Percentiles rank a stretch among this genome's conserved stretches.
Evolutionary conservation across 2,113 vertebrate genomes (phyloP).

Genomic region (Beaufortia kweichowensis): DNA sequence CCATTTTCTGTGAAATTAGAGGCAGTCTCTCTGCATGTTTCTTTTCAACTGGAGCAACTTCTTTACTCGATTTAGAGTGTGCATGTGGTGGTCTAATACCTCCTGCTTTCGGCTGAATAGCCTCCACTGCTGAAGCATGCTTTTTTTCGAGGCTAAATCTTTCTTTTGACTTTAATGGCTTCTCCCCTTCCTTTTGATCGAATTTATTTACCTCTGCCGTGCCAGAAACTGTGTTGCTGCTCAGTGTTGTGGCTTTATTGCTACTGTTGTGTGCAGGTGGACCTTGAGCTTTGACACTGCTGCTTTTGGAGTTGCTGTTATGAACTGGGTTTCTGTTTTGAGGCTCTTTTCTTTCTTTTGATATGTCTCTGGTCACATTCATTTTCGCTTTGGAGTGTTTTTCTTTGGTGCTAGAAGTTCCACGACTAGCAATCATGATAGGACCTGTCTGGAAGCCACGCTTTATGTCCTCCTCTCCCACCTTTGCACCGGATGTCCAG

Average conservation of each 20-base stretch:
- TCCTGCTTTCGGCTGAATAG: conserved; percentile 65
- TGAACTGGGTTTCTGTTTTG: conserved; percentile 67
- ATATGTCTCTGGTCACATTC: conserved; percentile 66
- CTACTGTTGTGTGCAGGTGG: conserved; percentile 66
- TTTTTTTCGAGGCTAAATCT: conserved; percentile 68
- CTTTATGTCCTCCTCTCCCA: conserved; percentile 69
- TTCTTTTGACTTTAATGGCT: conserved; percentile 72
- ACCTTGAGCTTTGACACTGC: conserved; percentile 54
- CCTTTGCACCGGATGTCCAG: conserved; percentile 64
- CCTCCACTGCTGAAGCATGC: conserved; percentile 68
- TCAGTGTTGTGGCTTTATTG: conserved; percentile 61
- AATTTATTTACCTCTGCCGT: conserved; percentile 67
- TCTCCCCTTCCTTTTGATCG: conserved; percentile 72
- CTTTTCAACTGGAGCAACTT: conserved; percentile 76
- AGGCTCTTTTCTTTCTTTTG: conserved; percentile 72
- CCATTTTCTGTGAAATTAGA: conserved; percentile 81
- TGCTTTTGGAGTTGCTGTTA: conserved; percentile 68
- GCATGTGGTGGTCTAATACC: conserved; percentile 60
- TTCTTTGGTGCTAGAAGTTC: conserved; percentile 72
- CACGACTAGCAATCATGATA: conserved; percentile 42
- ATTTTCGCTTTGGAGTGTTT: conserved; percentile 72
- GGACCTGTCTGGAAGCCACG: conserved; percentile 62
- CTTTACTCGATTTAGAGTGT: conserved; percentile 71
- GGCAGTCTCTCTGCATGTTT: conserved; percentile 81
- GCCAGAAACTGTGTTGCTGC: conserved; percentile 66